phyloP scores from a whole-genome alignment of 2,888 invertebrate species.

The Nemotelus nigrinus region DNA sequence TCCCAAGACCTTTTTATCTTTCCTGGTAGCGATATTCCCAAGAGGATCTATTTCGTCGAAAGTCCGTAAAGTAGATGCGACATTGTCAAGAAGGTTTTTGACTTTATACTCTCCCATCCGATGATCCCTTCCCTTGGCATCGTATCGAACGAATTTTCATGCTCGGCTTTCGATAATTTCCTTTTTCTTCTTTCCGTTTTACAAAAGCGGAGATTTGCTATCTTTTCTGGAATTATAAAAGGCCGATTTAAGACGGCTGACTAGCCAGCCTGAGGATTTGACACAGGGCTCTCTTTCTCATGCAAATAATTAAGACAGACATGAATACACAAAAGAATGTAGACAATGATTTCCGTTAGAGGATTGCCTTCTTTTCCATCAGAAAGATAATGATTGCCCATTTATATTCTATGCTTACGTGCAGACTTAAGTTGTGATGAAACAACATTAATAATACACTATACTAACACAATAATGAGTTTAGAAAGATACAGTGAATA shows the following conservation, averaged over 20 bases:
- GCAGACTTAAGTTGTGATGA: too few relatives aligned
- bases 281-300: slow-evolving; percentile 9
- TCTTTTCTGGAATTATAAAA: slow-evolving; percentile 41
- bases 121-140: not conserved
- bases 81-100: slow-evolving; percentile 31
- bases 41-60: slow-evolving; percentile 18
- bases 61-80: slow-evolving; percentile 32
- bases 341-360: too few relatives aligned
- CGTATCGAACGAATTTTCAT: slow-evolving; percentile 17
- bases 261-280: not conserved
- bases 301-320: slow-evolving; percentile 5
- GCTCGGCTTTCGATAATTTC: slow-evolving; percentile 8
- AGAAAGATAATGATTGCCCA: too few relatives aligned
- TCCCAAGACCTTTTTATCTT: slow-evolving; percentile 33
- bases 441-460: too few relatives aligned
- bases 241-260: slow-evolving; percentile 13
- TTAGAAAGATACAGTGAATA: too few relatives aligned
- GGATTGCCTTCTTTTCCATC: too few relatives aligned
- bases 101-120: slow-evolving; percentile 15
- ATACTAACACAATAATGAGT: too few relatives aligned
- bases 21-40: slow-evolving; percentile 14
- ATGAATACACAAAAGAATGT: too few relatives aligned
- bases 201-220: slow-evolving; percentile 29
- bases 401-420: too few relatives aligned
- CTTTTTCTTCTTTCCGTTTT: not conserved